phyloP scores from a whole-genome alignment of 2,797 vertebrate species.

The Sarcophilus harrisii region DNA sequence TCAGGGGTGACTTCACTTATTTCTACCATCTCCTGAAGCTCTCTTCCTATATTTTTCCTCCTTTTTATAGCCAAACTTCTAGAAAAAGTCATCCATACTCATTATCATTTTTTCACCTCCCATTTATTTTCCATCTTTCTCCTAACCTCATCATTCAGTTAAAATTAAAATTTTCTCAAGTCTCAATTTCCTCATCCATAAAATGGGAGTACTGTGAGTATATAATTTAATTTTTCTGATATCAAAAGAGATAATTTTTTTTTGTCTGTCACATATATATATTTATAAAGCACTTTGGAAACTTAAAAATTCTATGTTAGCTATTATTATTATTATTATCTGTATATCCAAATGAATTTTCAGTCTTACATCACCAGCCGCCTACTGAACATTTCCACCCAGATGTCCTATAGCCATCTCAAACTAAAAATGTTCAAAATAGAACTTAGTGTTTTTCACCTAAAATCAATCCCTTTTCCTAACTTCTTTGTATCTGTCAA shows the following conservation, averaged over 20 bases:
- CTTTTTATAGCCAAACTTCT: background rate
- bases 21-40: background rate
- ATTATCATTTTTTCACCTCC: background rate
- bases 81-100: background rate
- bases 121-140: background rate
- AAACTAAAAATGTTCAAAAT: background rate
- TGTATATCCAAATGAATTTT: background rate
- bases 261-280: background rate
- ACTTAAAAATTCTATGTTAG: background rate
- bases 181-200: background rate
- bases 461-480: background rate
- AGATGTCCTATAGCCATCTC: background rate
- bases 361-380: background rate
- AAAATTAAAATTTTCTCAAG: background rate
- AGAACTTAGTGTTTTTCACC: background rate
- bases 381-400: background rate
- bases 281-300: background rate
- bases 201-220: background rate
- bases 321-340: background rate
- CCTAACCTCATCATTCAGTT: background rate
- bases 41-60: background rate
- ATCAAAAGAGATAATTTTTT: background rate
- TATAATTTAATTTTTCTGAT: background rate
- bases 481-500: background rate
- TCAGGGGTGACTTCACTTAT: background rate